Base-by-base conservation (phyloP, 2,113 vertebrate genomes). In the Amphiprion ocellaris region DNA sequence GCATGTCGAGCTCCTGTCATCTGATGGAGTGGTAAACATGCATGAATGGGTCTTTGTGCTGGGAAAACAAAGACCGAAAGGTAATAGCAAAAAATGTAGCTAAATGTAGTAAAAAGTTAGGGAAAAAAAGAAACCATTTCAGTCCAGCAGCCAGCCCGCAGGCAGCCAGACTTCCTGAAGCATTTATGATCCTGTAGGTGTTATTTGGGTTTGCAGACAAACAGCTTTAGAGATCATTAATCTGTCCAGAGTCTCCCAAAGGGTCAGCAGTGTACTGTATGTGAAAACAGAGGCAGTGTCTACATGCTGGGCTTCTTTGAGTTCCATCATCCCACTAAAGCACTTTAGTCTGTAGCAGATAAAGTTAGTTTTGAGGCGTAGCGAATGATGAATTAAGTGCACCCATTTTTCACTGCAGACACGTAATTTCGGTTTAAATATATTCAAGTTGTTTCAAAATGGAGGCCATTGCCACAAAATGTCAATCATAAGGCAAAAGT, bases 91-190 rank as follows among this genome's bases (percentile, higher is more conserved):
- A 26, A 64, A 66, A 49, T 52, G 21, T 21, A 24, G 39, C 9
- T 14, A 24, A 4, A 23, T 71, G 26, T 28, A 8, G n/a, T 66
- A 4, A 37, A 75, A 79, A 46, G 12, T 39, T 12, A 41, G 33
- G n/a, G 24, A 23, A 21, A 21, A 46, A 11, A 65, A 12, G 46
- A 66, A 76, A 62, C 65, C 55, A 46, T 79, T 82, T 77, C 41
- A 68, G 19, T 62, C 53, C 52, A 74, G 72, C 59, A 74, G 58
- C 37, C 41, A 54, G 21, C 67, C 33, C 2, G 52, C 65, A 74
- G 69, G 56, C 81, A 83, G 60, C 65, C 79, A 71, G 81, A 91
- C 89, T 83, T 86, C 84, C 86, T 89, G 83, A 86, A 89, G 80
- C 61, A 60, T 92, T 92, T 91, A 90, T 68, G 50, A 65, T 77